Base-by-base conservation (phyloP, 1,140 invertebrate genomes). In the Drosophila arizonae region DNA sequence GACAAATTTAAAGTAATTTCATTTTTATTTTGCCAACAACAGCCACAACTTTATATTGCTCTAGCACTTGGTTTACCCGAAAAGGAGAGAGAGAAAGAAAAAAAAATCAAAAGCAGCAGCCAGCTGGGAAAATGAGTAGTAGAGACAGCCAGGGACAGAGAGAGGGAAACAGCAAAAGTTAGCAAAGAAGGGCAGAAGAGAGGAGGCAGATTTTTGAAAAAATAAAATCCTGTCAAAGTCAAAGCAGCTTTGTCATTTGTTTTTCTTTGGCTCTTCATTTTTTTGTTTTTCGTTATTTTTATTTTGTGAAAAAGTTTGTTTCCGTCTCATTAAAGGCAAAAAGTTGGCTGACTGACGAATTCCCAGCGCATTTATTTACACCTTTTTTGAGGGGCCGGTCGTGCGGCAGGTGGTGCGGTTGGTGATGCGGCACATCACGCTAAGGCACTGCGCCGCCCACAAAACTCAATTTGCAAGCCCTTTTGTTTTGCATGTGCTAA, bases 1-100 rank as follows among this genome's bases (percentile, higher is more conserved):
- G 84, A 87, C 84, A 87, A 87, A 87, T 87, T 88, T 87, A 84
- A 88, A 88, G 79, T 88, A 87, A 87, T 87, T 87, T 87, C 67
- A 80, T 87, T 87, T 88, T 84, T 84, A 84, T 89, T 88, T 84
- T 63, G 55, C 58, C 57, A 71, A 69, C 61, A 60, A 54, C 61
- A 50, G 65, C 28, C 52, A 61, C 51, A 71, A 76, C 62, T 78
- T 76, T 76, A 76, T 78, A 78, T 78, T 78, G 72, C 75, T 67
- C 76, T 67, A 50, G 54, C 69, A 72, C 69, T 72, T 72, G 45
- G 48, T 46, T 21, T 52, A 15, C 41, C 41, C 62, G 67, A 69
- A 65, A 66, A 79, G 36, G 6, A 30, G 11, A 39, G 58, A 24
- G 21, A 24, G 21, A 24, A 3, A 24, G 21, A 36, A 10, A 15